A percentile compares a stretch with the other conserved stretches of the same genome.
Conservation (phyloP, 2,797 vertebrate genomes). For the Gadopsis bispinosus region DNA sequence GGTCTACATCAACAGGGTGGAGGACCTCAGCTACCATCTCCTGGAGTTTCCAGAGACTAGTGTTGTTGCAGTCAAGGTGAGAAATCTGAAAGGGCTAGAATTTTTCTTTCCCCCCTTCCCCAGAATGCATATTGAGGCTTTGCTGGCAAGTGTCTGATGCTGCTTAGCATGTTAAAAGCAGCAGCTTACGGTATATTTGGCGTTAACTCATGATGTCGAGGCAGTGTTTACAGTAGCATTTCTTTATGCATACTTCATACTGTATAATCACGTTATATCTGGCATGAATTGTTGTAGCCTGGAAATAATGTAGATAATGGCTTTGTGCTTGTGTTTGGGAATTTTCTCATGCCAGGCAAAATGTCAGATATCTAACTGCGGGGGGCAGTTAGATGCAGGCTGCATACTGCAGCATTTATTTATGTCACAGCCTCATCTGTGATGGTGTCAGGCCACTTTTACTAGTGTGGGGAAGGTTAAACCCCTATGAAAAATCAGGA, state of each 20-base stretch:
- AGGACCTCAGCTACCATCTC: slow-evolving; percentile 96
- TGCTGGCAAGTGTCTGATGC: slow-evolving; percentile 6
- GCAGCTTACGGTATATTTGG: neutral
- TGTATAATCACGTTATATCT: slow-evolving; percentile 17
- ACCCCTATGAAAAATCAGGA: slow-evolving; percentile 10
- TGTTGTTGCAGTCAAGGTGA: slow-evolving; percentile 93
- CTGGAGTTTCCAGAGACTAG: slow-evolving; percentile 96
- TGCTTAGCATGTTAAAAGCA: slow-evolving; percentile 7
- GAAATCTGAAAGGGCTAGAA: neutral
- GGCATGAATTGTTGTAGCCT: slow-evolving; percentile 5
- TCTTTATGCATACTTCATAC: neutral
- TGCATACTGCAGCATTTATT: slow-evolving; percentile 51
- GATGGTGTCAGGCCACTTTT: slow-evolving; percentile 7
- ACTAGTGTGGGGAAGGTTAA: neutral
- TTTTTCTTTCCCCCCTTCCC: neutral
- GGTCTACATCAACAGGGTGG: slow-evolving; percentile 93
- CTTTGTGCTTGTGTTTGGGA: slow-evolving; percentile 17
- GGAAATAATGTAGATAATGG: slow-evolving; percentile 29
- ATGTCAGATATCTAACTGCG: slow-evolving; percentile 7
- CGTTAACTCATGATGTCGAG: neutral
- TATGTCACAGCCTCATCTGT: slow-evolving; percentile 46
- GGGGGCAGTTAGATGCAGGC: slow-evolving; percentile 3
- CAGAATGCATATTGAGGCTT: slow-evolving; percentile 3
- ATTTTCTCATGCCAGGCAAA: slow-evolving; percentile 35
- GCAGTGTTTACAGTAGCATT: slow-evolving; percentile 23